Conservation (phyloP, 2,113 vertebrate species). For the Pelmatolapia mariae region DNA sequence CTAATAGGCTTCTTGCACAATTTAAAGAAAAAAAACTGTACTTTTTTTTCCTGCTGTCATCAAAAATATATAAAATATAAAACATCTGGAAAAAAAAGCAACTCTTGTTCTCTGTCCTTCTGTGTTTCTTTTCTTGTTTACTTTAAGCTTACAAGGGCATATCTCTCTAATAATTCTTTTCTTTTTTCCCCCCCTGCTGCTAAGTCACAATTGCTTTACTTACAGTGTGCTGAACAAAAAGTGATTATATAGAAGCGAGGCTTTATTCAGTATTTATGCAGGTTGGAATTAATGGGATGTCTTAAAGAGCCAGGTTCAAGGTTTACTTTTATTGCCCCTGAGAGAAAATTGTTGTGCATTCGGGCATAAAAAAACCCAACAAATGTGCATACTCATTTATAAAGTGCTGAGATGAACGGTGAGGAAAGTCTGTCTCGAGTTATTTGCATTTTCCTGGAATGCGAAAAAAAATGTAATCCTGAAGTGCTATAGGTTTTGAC, state of each 20-base stretch:
- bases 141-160: neutral
- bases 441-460: neutral
- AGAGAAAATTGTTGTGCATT: constrained; percentile 21
- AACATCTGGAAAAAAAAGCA: constrained; percentile 46
- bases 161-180: neutral
- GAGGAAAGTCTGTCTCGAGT: neutral
- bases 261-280: neutral
- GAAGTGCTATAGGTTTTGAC: neutral
- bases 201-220: neutral
- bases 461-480: neutral
- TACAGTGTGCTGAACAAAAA: neutral
- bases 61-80: constrained; percentile 70
- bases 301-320: constrained; percentile 18
- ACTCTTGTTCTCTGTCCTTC: constrained; percentile 25
- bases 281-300: constrained; percentile 4
- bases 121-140: constrained; percentile 8
- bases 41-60: constrained; percentile 60
- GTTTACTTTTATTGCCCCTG: constrained; percentile 15
- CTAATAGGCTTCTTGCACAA: constrained; percentile 47
- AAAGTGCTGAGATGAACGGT: neutral
- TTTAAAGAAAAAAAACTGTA: constrained; percentile 49
- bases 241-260: neutral
- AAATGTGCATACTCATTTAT: neutral
- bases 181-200: neutral
- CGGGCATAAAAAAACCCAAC: constrained; percentile 9